Evolutionary conservation across 2,888 invertebrate genomes (phyloP).

Genomic region (Hoplodrina ambigua): DNA sequence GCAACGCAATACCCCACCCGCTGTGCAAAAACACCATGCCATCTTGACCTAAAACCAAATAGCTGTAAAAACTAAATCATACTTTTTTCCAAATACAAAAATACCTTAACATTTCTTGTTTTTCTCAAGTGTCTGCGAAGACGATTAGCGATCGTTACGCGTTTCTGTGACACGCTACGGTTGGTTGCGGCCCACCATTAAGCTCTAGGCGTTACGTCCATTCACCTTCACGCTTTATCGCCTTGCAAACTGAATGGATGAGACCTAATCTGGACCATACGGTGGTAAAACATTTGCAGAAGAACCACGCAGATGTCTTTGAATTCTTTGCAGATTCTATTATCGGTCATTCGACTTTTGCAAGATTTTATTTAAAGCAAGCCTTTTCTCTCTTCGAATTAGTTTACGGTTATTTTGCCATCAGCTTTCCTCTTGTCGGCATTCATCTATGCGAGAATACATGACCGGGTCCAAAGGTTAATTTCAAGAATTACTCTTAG

Average conservation of each 20-base stretch:
- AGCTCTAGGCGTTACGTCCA: slow-evolving; percentile 56
- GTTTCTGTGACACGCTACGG: slow-evolving; percentile 57
- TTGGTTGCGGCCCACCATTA: slow-evolving; percentile 44
- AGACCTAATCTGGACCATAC: slow-evolving; percentile 66
- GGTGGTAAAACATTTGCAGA: slow-evolving; percentile 20
- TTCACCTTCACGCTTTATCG: slow-evolving; percentile 68
- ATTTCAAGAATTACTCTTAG: too few relatives aligned
- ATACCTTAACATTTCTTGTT: slow-evolving; percentile 37
- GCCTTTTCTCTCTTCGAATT: too few relatives aligned
- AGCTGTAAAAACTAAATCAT: slow-evolving; percentile 24
- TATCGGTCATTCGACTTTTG: neutral
- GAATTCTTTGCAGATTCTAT: neutral
- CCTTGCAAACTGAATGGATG: slow-evolving; percentile 69
- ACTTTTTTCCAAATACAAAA: slow-evolving; percentile 30
- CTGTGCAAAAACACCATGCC: neutral
- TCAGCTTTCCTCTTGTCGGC: too few relatives aligned
- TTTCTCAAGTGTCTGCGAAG: slow-evolving; percentile 34
- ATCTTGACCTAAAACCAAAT: slow-evolving; percentile 36
- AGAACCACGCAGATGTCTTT: neutral
- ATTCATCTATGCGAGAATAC: too few relatives aligned
- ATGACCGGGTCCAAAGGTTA: too few relatives aligned
- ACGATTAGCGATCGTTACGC: slow-evolving; percentile 59
- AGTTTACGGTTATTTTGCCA: too few relatives aligned
- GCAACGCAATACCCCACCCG: neutral
- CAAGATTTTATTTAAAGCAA: neutral